A percentile compares a stretch with the other conserved stretches of the same genome.
Evolutionary conservation across 2,797 vertebrate species (phyloP).

Genomic region (Amazona finschi): DNA sequence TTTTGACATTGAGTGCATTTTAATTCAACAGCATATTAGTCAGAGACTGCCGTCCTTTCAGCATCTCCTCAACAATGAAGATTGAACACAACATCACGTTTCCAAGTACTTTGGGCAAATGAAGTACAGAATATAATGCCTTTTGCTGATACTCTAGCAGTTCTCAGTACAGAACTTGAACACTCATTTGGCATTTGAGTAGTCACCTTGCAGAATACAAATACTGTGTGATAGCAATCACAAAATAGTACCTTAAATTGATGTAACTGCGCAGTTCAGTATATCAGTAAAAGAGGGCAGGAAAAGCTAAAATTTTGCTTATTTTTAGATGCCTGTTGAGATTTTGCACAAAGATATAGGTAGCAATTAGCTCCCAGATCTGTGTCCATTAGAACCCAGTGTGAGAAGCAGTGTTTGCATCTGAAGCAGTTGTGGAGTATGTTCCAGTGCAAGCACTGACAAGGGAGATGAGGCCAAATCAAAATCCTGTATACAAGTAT

Average conservation of each 20-base stretch:
- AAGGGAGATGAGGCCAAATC: background rate
- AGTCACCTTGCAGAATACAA: constrained; percentile 41
- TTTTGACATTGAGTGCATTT: background rate
- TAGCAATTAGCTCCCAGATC: background rate
- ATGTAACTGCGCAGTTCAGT: constrained; percentile 9
- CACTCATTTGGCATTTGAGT: constrained; percentile 4
- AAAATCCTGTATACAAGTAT: background rate
- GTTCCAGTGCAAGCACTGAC: background rate
- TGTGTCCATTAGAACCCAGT: background rate
- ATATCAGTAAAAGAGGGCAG: constrained; percentile 11
- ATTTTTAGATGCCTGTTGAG: constrained; percentile 28
- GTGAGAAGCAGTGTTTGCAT: background rate
- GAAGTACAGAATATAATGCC: constrained; percentile 26
- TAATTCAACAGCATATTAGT: constrained; percentile 8
- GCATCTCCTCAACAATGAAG: background rate
- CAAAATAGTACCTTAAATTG: background rate
- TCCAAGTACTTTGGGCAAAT: constrained; percentile 13
- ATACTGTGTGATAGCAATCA: background rate
- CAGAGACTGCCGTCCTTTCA: constrained; percentile 25
- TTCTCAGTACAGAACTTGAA: constrained; percentile 8
- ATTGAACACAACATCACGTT: background rate
- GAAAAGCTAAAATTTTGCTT: background rate
- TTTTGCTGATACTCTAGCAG: constrained; percentile 40
- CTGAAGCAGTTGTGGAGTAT: constrained; percentile 24
- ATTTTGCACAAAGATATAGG: background rate